phyloP scores from a whole-genome alignment of 2,113 vertebrate species.

The Corvus cornix region DNA sequence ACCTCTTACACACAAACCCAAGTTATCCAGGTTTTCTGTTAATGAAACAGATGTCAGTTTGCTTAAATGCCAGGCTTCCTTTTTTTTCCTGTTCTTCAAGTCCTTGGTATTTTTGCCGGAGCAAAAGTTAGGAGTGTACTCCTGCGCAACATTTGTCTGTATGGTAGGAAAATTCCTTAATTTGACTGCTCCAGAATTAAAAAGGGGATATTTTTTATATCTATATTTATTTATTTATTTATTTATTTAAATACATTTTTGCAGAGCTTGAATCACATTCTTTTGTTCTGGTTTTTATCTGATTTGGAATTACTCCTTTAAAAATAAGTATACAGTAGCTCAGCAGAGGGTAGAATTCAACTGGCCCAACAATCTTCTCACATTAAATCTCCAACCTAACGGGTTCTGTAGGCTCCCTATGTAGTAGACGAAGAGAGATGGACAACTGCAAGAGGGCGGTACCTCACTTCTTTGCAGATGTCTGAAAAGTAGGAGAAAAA shows the following conservation, averaged over 20 bases:
- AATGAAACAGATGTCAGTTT: slow-evolving; percentile 54
- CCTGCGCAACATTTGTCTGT: neutral
- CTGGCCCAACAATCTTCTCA: neutral
- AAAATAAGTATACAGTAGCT: neutral
- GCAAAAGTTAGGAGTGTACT: neutral
- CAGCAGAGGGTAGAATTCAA: neutral
- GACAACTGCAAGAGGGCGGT: neutral
- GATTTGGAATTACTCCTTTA: neutral
- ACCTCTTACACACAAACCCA: neutral
- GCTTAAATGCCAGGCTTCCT: neutral
- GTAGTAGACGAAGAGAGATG: neutral
- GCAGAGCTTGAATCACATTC: neutral
- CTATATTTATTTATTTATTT: neutral
- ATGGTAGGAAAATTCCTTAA: neutral
- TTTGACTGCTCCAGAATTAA: neutral
- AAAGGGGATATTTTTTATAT: neutral
- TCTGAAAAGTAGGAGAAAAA: neutral
- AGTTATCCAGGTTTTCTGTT: slow-evolving; percentile 21
- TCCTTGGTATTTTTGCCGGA: neutral
- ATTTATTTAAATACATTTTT: neutral
- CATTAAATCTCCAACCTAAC: neutral
- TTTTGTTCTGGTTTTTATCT: neutral
- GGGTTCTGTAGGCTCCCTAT: neutral
- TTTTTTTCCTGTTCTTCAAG: neutral
- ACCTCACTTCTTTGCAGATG: neutral